Conservation (phyloP, 2,888 invertebrate species). For the Malthinus seriepunctatus region DNA sequence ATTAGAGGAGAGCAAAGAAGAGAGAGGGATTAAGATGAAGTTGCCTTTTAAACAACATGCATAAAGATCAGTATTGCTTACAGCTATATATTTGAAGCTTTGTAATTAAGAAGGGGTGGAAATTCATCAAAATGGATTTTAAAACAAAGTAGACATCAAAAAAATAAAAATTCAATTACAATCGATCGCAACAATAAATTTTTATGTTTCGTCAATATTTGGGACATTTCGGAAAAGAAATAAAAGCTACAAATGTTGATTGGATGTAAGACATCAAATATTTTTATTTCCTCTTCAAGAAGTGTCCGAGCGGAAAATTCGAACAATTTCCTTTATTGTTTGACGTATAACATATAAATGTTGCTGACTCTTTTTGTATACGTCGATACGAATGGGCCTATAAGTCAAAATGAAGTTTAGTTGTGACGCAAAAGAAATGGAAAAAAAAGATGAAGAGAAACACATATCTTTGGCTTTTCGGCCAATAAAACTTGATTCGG, state of each 20-base stretch:
- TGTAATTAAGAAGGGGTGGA: slow-evolving; percentile 53
- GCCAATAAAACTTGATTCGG: slow-evolving; percentile 57
- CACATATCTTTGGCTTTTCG: slow-evolving; percentile 46
- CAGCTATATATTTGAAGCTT: slow-evolving; percentile 25
- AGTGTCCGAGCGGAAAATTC: slow-evolving; percentile 39
- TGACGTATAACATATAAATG: slow-evolving; percentile 11
- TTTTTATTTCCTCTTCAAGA: slow-evolving; percentile 50
- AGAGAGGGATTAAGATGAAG: slow-evolving; percentile 18
- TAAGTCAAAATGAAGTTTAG: slow-evolving; percentile 46
- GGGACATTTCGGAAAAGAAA: slow-evolving; percentile 41
- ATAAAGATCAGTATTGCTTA: slow-evolving; percentile 9
- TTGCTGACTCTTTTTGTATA: slow-evolving; percentile 24
- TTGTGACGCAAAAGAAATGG: slow-evolving; percentile 34
- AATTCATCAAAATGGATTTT: slow-evolving; percentile 53
- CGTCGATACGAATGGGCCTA: slow-evolving; percentile 50
- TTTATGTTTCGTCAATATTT: slow-evolving; percentile 43
- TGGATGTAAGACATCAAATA: slow-evolving; percentile 52
- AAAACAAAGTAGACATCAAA: slow-evolving; percentile 43
- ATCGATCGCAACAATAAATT: not conserved
- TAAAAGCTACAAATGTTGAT: slow-evolving; percentile 53
- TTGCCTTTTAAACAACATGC: slow-evolving; percentile 15
- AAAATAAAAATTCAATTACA: not conserved
- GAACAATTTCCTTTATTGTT: slow-evolving; percentile 8
- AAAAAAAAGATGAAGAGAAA: slow-evolving; percentile 31
- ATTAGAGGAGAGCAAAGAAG: slow-evolving; percentile 31